These are phyloP conservation scores for Drosophila limbata DNA, from an alignment of 2,888 invertebrate genomes.

Conservation along the genomic window DNA sequence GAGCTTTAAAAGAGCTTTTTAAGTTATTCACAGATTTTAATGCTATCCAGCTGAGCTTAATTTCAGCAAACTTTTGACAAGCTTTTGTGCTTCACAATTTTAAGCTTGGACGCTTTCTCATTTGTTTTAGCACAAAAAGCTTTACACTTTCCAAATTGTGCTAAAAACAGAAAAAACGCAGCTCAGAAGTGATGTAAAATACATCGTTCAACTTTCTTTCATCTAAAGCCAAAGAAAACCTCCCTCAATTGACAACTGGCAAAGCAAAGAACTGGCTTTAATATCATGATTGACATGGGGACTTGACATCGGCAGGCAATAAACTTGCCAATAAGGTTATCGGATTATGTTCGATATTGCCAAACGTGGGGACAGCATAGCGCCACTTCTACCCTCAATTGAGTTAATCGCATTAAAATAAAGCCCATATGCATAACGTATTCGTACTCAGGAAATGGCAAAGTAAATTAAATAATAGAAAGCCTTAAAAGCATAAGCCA, in stretches of 20 bases:
- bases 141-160: not conserved
- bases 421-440: constrained; percentile 27
- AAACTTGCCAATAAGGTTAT: constrained; percentile 56
- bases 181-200: not conserved
- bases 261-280: constrained; percentile 24
- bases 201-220: not conserved
- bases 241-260: constrained; percentile 2
- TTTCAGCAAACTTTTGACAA: not conserved
- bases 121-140: not conserved
- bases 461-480: not conserved
- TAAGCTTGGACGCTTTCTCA: not conserved
- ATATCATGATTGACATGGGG: constrained; percentile 60
- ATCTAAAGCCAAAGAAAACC: constrained; percentile 4
- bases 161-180: not conserved
- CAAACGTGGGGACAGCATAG: constrained; percentile 1
- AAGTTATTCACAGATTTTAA: not conserved
- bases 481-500: constrained; percentile 7
- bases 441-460: not conserved
- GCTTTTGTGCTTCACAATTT: not conserved
- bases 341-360: constrained; percentile 51
- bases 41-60: not conserved
- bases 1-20: not conserved
- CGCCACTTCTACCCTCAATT: constrained; percentile 47
- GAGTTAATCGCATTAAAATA: constrained; percentile 71
- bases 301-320: constrained; percentile 43